Base-by-base conservation (phyloP, 2,888 invertebrate species). In the Neoscelio sp. region DNA sequence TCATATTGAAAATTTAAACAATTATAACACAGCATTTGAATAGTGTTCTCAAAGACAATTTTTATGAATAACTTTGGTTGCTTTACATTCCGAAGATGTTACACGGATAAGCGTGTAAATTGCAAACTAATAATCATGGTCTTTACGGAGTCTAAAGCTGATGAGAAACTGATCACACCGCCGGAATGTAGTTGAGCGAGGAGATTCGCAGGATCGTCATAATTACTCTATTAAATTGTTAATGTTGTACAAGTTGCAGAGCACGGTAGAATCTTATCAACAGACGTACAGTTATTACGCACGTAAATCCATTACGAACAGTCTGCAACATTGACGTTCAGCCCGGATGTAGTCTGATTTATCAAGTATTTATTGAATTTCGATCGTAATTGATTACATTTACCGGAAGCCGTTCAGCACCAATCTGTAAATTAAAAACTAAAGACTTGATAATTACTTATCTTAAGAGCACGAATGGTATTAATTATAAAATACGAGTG, bases 171-270 rank as follows among this genome's bases (percentile, higher is more conserved):
- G 52, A 54, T 54, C 23, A 2, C 5, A 46, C 12, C n/a, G 44
- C 15, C 13, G n/a, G 33, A 6, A 23, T 44, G 5, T 15, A 40
- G 40, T 26, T 15, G 40, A 56, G n/a, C 12, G 15, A 23, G 12
- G 5, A 64, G 50, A 64, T 50, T 40, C 26, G 40, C 50, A 0
- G 26, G 48, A 50, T 28, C 50, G 50, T 50, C 48, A 64, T 50
- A 64, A 64, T 64, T 50, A 40, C 28, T 18, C 60, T 62, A 62
- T 62, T 62, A 62, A 48, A 62, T 35, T 48, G 62, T 62, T 35
- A 35, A 35, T 23, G 48, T 62, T 33, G 33, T 4, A 20, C 20
- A 13, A 60, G 20, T 33, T 46, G 62, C 10, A n/a, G n/a, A n/a
- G 26, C 28, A 17, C 26, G 38, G 13, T 20, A 48, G 46, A 48